These are phyloP conservation scores for Heterodera schachtii DNA, from an alignment of 1,140 invertebrate genomes.

Conservation along the genomic window DNA sequence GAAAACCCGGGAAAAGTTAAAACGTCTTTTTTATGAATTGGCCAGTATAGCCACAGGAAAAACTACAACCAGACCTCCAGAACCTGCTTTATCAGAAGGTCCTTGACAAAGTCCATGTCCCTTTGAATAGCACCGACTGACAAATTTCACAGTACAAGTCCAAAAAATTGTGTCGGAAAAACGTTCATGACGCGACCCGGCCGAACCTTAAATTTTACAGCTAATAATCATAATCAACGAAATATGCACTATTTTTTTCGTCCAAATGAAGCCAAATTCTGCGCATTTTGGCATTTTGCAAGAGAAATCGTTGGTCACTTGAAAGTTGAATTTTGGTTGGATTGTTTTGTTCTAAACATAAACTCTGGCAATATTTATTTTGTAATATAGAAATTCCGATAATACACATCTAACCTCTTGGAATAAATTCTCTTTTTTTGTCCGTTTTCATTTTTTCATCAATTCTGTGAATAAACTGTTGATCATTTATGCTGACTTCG, in stretches of 20 bases:
- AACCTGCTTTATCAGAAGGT: too few species aligned
- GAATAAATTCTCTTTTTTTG: not conserved
- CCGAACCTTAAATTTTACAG: constrained; percentile 5
- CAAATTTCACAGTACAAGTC: constrained; percentile 39
- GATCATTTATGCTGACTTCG: not conserved
- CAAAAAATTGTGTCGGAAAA: constrained; percentile 53
- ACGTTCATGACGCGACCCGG: constrained; percentile 41
- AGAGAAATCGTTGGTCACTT: constrained; percentile 14
- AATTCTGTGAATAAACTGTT: not conserved
- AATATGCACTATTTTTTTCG: not conserved
- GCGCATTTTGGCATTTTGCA: constrained; percentile 22
- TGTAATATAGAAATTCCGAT: too few species aligned
- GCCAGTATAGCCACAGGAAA: too few species aligned
- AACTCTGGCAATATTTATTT: too few species aligned
- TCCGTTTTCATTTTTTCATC: not conserved
- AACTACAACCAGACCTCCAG: too few species aligned
- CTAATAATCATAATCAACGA: not conserved
- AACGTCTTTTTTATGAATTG: too few species aligned
- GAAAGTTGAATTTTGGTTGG: not conserved
- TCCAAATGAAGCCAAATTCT: constrained; percentile 20
- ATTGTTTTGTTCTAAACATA: not conserved
- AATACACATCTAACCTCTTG: too few species aligned
- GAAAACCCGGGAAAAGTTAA: too few species aligned
- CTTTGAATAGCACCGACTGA: constrained; percentile 9
- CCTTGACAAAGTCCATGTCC: not conserved